Conservation (phyloP, 2,888 invertebrate genomes). For the Latrodectus hesperus region DNA sequence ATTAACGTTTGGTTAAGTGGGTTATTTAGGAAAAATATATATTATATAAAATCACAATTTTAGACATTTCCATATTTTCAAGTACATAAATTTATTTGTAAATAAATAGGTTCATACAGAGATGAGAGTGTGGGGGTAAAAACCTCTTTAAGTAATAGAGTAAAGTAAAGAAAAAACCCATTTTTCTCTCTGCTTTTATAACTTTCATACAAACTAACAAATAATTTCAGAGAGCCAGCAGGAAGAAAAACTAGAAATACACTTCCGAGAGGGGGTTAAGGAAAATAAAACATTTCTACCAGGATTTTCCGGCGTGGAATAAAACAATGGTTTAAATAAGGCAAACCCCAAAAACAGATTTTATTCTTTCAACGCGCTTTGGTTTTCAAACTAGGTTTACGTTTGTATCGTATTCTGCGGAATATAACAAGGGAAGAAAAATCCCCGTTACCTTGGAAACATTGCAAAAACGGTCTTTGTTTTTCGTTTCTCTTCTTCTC, state of each 20-base stretch:
- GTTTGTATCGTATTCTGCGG: not conserved
- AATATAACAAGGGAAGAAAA: not conserved
- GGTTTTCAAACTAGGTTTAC: constrained; percentile 3
- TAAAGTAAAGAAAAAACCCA: too few species aligned
- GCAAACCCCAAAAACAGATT: not conserved
- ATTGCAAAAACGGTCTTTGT: not conserved
- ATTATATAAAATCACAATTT: too few species aligned
- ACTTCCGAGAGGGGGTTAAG: not conserved
- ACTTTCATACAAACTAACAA: too few species aligned
- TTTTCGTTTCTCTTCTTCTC: not conserved
- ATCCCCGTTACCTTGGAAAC: constrained; percentile 20
- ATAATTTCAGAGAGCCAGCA: not conserved
- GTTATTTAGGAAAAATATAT: too few species aligned
- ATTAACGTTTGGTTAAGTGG: too few species aligned
- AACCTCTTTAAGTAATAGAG: too few species aligned
- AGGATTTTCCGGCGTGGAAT: not conserved
- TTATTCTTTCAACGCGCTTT: not conserved
- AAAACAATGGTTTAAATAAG: constrained; percentile 1
- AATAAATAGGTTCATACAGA: too few species aligned
- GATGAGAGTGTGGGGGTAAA: too few species aligned
- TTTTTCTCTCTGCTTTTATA: too few species aligned
- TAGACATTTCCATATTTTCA: too few species aligned
- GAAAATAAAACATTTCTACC: not conserved
- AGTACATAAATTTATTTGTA: too few species aligned
- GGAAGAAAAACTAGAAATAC: not conserved